Conservation (phyloP, 2,797 vertebrate genomes). For the Pipistrellus pygmaeus region DNA sequence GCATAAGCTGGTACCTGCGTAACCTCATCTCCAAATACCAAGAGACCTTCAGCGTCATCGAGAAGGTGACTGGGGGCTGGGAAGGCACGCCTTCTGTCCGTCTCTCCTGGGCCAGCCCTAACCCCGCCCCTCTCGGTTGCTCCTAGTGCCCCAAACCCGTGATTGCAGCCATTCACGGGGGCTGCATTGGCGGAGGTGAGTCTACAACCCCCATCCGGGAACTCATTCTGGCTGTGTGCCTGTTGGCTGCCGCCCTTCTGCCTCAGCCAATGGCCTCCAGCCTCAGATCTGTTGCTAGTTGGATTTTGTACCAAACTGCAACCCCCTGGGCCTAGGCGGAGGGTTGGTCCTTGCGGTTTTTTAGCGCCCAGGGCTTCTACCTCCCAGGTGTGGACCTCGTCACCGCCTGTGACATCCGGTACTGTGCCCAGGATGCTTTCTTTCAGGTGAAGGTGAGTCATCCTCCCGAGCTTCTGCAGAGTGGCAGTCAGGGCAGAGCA, state of each 20-base stretch:
- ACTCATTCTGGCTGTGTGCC: background rate
- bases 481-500: background rate
- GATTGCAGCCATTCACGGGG: conserved; percentile 92
- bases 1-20: conserved; percentile 90
- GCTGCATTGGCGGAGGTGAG: conserved; percentile 93
- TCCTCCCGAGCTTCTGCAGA: background rate
- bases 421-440: conserved; percentile 93
- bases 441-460: conserved; percentile 93
- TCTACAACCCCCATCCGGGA: background rate
- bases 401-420: conserved; percentile 94
- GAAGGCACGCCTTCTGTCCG: no score
- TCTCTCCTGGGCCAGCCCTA: background rate
- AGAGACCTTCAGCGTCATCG: conserved; percentile 93
- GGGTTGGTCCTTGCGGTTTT: no score
- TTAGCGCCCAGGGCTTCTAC: background rate
- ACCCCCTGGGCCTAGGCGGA: fast-evolving
- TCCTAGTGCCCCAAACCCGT: conserved; percentile 94
- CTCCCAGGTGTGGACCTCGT: conserved; percentile 92
- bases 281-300: background rate
- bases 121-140: background rate
- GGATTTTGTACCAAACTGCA: background rate
- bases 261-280: background rate
- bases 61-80: conserved; percentile 88
- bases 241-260: background rate
- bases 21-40: conserved; percentile 88